These are phyloP conservation scores for Proisotoma minuta DNA, from an alignment of 2,888 invertebrate genomes.

Conservation along the genomic window DNA sequence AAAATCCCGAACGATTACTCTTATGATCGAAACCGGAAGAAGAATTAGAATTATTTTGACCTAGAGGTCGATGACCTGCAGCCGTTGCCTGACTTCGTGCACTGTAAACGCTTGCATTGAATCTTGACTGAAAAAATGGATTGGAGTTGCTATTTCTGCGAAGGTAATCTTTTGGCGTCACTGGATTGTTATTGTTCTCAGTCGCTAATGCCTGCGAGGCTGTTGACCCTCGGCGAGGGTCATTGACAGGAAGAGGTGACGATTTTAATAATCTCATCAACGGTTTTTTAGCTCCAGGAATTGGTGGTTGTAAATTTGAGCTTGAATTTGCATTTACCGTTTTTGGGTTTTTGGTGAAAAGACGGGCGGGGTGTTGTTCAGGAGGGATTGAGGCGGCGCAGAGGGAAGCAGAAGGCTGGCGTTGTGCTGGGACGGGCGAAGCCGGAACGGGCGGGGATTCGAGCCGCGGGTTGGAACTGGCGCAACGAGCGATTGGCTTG, in stretches of 20 bases:
- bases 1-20: constrained; percentile 4
- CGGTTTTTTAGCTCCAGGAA: constrained; percentile 34
- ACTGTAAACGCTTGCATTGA: constrained; percentile 41
- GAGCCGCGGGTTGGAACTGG: constrained; percentile 34
- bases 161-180: constrained; percentile 36
- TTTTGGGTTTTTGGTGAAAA: constrained; percentile 1
- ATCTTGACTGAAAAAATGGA: constrained; percentile 18
- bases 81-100: constrained; percentile 19
- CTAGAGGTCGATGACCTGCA: constrained; percentile 18
- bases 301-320: constrained; percentile 14
- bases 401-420: constrained; percentile 17
- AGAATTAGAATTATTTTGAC: constrained; percentile 16
- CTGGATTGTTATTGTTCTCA: constrained; percentile 16
- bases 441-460: constrained; percentile 21
- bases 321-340: neutral
- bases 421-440: constrained; percentile 15
- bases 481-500: constrained; percentile 26
- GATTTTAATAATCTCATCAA: constrained; percentile 33
- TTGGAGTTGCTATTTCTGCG: constrained; percentile 8
- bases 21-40: constrained; percentile 53
- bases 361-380: constrained; percentile 18
- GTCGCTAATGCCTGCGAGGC: constrained; percentile 16
- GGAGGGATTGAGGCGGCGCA: constrained; percentile 22
- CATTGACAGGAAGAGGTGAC: constrained; percentile 28
- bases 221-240: constrained; percentile 9